Percentiles rank a stretch among this genome's conserved stretches.
Evolutionary conservation across 1,140 invertebrate species (phyloP).

Genomic region (Dendroctonus valens): DNA sequence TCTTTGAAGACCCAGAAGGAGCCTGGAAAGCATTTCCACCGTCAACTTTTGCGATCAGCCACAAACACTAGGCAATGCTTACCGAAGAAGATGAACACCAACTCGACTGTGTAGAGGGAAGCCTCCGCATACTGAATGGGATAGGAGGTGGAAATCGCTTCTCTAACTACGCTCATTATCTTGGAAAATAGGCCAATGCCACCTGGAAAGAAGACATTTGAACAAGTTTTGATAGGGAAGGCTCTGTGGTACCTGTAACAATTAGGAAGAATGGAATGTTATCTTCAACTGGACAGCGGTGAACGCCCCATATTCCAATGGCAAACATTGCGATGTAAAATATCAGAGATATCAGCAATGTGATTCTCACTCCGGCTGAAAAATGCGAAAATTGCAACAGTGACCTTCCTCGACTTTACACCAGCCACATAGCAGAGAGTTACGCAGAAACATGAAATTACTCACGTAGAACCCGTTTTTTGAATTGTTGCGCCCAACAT

Average conservation of each 20-base stretch:
- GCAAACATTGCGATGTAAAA: constrained; percentile 40
- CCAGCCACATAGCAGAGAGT: no score
- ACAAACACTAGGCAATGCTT: constrained; percentile 9
- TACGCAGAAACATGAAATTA: no score
- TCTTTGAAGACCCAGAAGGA: constrained; percentile 39
- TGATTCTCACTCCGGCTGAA: constrained; percentile 40
- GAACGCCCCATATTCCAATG: constrained; percentile 40
- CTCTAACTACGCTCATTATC: constrained; percentile 32
- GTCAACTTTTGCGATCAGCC: background rate
- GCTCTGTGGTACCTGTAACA: constrained; percentile 37
- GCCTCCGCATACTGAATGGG: constrained; percentile 35
- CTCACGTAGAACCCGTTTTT: no score
- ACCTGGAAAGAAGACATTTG: constrained; percentile 28
- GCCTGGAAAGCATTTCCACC: constrained; percentile 28
- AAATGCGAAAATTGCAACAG: background rate
- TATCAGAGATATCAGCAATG: constrained; percentile 34
- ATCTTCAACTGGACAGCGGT: constrained; percentile 42
- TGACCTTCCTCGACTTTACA: no score
- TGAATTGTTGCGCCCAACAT: no score
- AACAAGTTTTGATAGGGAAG: background rate
- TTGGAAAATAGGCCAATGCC: constrained; percentile 38
- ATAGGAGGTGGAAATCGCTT: constrained; percentile 28
- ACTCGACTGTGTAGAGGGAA: constrained; percentile 36
- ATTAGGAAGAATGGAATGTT: constrained; percentile 46
- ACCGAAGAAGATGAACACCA: constrained; percentile 40